A percentile compares a stretch with the other conserved stretches of the same genome.
These are phyloP conservation scores for Hyposoter didymator DNA, from an alignment of 2,888 invertebrate species.

Conservation along the genomic window DNA sequence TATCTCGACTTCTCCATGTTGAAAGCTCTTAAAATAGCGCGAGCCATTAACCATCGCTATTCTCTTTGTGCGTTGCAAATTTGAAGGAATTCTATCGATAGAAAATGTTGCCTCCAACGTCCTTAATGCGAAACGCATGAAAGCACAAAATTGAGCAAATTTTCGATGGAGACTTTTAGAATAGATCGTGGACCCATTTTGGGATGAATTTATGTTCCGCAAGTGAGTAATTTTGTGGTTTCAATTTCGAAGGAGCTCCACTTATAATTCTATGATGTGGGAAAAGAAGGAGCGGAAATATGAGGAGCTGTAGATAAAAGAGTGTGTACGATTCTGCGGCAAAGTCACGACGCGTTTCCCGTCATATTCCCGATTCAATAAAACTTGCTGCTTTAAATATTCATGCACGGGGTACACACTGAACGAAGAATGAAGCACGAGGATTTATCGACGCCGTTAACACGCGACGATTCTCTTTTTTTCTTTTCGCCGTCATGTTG, in stretches of 20 bases:
- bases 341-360: constrained; percentile 35
- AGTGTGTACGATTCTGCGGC: constrained; percentile 8
- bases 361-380: constrained; percentile 55
- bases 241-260: neutral
- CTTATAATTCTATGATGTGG: neutral
- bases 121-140: too few relatives aligned
- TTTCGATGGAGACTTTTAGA: too few relatives aligned
- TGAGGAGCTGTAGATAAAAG: constrained; percentile 13
- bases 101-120: too few relatives aligned
- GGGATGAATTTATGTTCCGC: neutral
- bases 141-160: too few relatives aligned
- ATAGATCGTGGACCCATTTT: neutral
- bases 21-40: too few relatives aligned
- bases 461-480: constrained; percentile 19
- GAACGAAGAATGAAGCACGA: constrained; percentile 47
- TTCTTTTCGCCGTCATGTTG: neutral
- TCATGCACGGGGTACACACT: constrained; percentile 35
- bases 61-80: too few relatives aligned
- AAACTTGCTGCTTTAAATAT: constrained; percentile 63
- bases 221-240: neutral
- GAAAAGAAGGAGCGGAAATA: constrained; percentile 8
- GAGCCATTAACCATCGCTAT: too few relatives aligned
- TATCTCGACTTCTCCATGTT: too few relatives aligned
- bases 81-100: too few relatives aligned
- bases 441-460: constrained; percentile 47